Conservation (phyloP, 2,113 vertebrate species). For the Peromyscus maniculatus region DNA sequence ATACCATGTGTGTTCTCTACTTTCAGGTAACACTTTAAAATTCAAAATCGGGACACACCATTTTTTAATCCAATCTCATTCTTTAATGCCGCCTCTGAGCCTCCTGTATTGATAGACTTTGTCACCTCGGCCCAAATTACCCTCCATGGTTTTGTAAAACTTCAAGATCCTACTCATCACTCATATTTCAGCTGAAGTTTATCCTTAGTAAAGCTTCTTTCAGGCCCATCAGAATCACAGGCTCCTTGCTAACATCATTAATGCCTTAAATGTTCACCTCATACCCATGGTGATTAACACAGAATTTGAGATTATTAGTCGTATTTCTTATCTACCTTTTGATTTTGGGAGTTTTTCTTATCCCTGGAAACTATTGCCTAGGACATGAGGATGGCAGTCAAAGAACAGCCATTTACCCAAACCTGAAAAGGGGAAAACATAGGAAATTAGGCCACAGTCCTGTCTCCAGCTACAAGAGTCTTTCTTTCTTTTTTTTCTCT, state of each 20-base stretch:
- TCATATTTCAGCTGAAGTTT: background rate
- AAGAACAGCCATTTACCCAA: background rate
- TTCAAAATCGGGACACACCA: background rate
- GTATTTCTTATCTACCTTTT: background rate
- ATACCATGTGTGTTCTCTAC: fast-evolving
- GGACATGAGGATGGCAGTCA: fast-evolving
- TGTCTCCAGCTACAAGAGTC: background rate
- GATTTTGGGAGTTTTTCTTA: background rate
- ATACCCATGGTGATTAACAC: background rate
- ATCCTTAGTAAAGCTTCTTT: background rate
- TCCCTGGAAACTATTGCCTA: fast-evolving
- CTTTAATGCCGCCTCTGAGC: background rate
- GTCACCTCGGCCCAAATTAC: background rate
- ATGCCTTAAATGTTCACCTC: background rate
- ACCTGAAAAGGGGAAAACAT: background rate
- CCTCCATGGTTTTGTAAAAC: background rate
- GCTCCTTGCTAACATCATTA: background rate
- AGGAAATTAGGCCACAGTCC: fast-evolving
- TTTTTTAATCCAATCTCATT: background rate
- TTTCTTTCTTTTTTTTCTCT: too few relatives aligned
- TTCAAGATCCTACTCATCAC: background rate
- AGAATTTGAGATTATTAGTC: background rate
- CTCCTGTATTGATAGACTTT: background rate
- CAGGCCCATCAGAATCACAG: fast-evolving
- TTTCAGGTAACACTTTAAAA: background rate